A percentile compares a stretch with the other conserved stretches of the same genome.
phyloP scores from a whole-genome alignment of 2,797 vertebrate species.

The Notoglanidium macrostoma region DNA sequence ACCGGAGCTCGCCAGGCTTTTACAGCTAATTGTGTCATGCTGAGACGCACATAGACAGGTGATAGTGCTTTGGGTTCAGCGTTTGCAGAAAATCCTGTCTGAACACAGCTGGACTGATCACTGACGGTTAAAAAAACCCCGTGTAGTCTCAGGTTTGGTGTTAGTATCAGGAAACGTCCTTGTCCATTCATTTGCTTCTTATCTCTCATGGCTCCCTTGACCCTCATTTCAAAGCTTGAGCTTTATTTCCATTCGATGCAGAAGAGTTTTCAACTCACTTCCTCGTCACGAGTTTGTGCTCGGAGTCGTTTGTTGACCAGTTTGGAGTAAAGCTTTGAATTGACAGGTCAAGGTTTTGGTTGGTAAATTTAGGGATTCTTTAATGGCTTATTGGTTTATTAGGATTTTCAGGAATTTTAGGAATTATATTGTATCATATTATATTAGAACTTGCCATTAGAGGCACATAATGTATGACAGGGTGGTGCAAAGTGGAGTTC shows the following conservation, averaged over 20 bases:
- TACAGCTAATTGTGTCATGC: slow-evolving; percentile 47
- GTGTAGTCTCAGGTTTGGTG: slow-evolving; percentile 1
- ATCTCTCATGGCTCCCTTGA: slow-evolving; percentile 24
- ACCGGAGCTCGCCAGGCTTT: slow-evolving; percentile 43
- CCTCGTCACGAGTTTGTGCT: slow-evolving; percentile 11
- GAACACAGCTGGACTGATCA: slow-evolving; percentile 44
- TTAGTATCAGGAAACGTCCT: slow-evolving; percentile 27
- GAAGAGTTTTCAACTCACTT: slow-evolving; percentile 24
- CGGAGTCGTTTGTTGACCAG: slow-evolving; percentile 3
- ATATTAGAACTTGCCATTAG: neutral
- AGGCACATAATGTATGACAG: neutral
- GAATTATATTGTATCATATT: neutral
- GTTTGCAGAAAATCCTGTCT: slow-evolving; percentile 23
- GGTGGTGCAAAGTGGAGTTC: neutral
- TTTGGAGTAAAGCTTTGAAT: slow-evolving; percentile 26
- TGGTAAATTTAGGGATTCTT: neutral
- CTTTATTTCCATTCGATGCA: slow-evolving; percentile 34
- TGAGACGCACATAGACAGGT: slow-evolving; percentile 43
- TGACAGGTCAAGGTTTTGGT: slow-evolving; percentile 22
- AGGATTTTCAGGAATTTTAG: neutral
- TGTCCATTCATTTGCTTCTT: slow-evolving; percentile 29
- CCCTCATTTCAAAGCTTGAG: slow-evolving; percentile 34
- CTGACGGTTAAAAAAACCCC: neutral
- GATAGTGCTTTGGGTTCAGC: slow-evolving; percentile 20
- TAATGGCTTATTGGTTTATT: neutral